These are phyloP conservation scores for Limnephilus auricula DNA, from an alignment of 2,888 invertebrate genomes.

Conservation along the genomic window DNA sequence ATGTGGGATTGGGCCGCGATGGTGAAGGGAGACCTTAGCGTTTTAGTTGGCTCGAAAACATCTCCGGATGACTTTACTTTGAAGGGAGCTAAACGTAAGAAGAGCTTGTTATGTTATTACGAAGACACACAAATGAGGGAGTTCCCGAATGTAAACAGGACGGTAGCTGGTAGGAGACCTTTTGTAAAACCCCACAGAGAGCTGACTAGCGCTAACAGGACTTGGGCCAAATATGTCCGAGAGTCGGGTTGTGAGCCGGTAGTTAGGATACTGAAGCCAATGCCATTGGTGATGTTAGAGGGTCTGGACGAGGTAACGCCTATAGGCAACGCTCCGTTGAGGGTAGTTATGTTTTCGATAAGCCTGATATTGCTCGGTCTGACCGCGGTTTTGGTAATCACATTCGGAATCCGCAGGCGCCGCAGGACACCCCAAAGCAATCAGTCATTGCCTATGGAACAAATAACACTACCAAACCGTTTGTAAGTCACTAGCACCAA, in stretches of 20 bases:
- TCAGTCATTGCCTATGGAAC: neutral
- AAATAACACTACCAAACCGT: neutral
- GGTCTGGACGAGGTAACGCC: neutral
- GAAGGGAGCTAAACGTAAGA: conserved; percentile 82
- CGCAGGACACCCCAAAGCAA: conserved; percentile 68
- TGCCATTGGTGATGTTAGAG: conserved; percentile 70
- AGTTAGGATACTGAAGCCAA: conserved; percentile 75
- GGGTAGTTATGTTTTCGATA: conserved; percentile 70
- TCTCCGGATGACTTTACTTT: conserved; percentile 80
- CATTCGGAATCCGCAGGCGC: conserved; percentile 71
- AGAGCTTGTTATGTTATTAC: conserved; percentile 81
- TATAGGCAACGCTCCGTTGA: conserved; percentile 69
- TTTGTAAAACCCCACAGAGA: conserved; percentile 79
- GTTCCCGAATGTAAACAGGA: conserved; percentile 75
- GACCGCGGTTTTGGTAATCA: conserved; percentile 69
- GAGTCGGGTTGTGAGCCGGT: conserved; percentile 81
- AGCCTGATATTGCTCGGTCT: conserved; percentile 73
- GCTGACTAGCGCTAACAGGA: conserved; percentile 79
- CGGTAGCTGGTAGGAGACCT: conserved; percentile 77
- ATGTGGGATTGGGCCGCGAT: conserved; percentile 86
- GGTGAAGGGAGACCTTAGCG: conserved; percentile 80
- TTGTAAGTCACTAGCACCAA: neutral
- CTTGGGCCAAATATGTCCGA: conserved; percentile 85
- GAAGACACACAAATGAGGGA: conserved; percentile 78
- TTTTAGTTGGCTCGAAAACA: conserved; percentile 82